Base-by-base conservation (phyloP, 92 coral and sea anemone genomes). In the Anthopleura xanthogrammica region DNA sequence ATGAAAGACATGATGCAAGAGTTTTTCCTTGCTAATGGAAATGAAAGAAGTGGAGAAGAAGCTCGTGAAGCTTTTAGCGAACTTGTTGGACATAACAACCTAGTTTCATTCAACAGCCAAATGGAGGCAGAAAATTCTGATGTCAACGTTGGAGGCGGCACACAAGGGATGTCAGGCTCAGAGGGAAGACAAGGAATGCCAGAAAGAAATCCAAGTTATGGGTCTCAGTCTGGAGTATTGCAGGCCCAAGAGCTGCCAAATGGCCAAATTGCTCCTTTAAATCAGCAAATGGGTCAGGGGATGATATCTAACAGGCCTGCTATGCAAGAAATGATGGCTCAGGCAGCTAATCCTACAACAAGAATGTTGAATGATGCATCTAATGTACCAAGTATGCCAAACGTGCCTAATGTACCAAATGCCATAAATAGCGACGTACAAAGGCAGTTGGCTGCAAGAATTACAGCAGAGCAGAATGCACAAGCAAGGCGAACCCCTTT, bases 1-100 rank as follows among this genome's bases (percentile, higher is more conserved):
- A 80, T 93, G 86, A 88, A 90, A 50, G 98, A 93, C 85, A 93
- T 93, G 98, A 80, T 90, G 87, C 95, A 93, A 58, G 98, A 93
- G 76, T 90, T 93, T n/a, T 82, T 83, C 54, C 76, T 91, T 50
- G 94, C 98, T 60, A 92, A 90, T 81, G 88, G 92, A 41, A 91
- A 90, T 52, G 87, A 90, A 42, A 76, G 91, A 66, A 85, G 86
- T 22, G 93, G 89, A 46, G 87, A 86, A 58, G 93, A 87, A 56
- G 92, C 92, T 13, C 87, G 91, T 72, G 98, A 92, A 79, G 93
- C 91, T 12, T 85, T 92, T 66, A 76, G 72, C 78, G 98, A 91
- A 84, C 83, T 93, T 24, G 55, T 82, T 1, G 98, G 95, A 7
- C 78, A 88, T 68, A 91, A 93, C 73, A 90, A 82, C 57, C 82